Conservation (phyloP, 2,797 vertebrate genomes). For the Microhierax caerulescens region DNA sequence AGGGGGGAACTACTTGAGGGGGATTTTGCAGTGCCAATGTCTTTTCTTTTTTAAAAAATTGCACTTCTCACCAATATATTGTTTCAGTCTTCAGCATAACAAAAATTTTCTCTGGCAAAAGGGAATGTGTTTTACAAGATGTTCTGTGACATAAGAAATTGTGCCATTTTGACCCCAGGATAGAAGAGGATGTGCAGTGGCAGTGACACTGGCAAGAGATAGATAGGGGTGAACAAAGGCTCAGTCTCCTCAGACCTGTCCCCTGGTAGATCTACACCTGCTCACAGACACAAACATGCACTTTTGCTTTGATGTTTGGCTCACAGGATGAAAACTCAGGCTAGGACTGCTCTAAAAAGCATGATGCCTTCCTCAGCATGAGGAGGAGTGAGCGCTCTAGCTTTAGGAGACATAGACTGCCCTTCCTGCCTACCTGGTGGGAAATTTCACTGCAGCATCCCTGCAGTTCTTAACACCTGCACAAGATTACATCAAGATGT, state of each 20-base stretch:
- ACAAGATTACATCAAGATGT: not conserved
- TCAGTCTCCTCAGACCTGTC: not conserved
- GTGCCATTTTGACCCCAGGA: not conserved
- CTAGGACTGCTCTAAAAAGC: not conserved
- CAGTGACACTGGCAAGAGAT: not conserved
- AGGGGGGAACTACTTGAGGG: not conserved
- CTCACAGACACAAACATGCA: not conserved
- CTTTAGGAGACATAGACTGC: rapidly evolving
- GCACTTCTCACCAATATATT: not conserved
- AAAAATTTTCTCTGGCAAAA: not conserved
- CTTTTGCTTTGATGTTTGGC: not conserved
- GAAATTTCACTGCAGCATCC: not conserved
- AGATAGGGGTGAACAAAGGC: not conserved
- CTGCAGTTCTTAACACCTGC: not conserved
- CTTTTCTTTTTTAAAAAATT: not conserved
- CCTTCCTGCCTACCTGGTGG: not conserved
- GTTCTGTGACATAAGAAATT: not conserved
- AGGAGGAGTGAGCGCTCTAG: not conserved
- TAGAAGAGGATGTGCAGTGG: not conserved
- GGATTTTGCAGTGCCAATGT: not conserved
- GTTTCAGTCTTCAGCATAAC: not conserved
- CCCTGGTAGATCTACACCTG: not conserved
- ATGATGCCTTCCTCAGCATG: rapidly evolving
- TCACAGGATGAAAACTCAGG: not conserved
- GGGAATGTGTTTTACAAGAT: not conserved